Conservation (phyloP, 1,140 invertebrate genomes). For the Trachymyrmex septentrionalis region DNA sequence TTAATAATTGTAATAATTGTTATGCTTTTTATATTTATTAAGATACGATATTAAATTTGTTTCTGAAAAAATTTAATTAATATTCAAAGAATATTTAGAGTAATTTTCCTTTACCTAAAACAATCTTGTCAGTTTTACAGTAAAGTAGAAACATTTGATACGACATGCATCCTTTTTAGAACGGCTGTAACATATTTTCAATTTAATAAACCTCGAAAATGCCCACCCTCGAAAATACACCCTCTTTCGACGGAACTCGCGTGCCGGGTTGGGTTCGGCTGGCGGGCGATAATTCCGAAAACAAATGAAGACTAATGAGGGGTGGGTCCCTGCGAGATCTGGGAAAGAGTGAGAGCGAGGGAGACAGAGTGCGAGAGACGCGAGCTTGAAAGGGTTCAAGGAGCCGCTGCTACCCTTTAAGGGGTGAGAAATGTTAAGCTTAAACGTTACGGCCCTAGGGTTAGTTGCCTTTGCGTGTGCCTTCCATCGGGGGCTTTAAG, state of each 20-base stretch:
- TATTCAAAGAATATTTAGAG: neutral
- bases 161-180: constrained; percentile 51
- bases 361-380: constrained; percentile 75
- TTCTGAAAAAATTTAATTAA: neutral
- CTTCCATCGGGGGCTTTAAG: constrained; percentile 80
- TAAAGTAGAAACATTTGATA: constrained; percentile 24
- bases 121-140: neutral
- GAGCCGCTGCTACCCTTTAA: constrained; percentile 83
- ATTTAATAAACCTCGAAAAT: constrained; percentile 85
- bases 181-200: constrained; percentile 83
- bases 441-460: constrained; percentile 84
- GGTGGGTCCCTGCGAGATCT: constrained; percentile 77
- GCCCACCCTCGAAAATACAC: no score
- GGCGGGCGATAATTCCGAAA: constrained; percentile 86
- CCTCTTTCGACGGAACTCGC: constrained; percentile 78
- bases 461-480: constrained; percentile 82
- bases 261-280: constrained; percentile 76
- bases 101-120: neutral
- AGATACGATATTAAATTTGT: neutral
- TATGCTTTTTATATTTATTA: neutral
- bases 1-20: neutral
- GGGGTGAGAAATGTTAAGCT: constrained; percentile 86
- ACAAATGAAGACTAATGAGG: constrained; percentile 88
- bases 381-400: constrained; percentile 83
- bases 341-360: constrained; percentile 75